Base-by-base conservation (phyloP, 2,888 invertebrate genomes). In the Crossocerus cetratus region DNA sequence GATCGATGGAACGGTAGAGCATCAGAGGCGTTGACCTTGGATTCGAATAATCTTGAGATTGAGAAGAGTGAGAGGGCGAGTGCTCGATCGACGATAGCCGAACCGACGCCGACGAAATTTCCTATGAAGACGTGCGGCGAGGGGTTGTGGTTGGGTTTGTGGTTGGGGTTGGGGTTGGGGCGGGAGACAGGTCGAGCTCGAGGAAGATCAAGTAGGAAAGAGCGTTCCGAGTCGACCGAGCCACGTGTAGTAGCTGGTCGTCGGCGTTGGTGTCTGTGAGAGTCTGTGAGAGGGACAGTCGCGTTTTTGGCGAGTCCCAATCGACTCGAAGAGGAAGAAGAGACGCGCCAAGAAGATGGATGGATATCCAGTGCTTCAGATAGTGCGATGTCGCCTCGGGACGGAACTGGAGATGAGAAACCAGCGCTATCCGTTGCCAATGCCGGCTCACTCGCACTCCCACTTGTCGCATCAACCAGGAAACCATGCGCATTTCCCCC, bases 301-400 rank as follows among this genome's bases (percentile, higher is more conserved):
- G 43, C 5, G 43, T 8, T 5, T 49, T 14, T 4, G 13, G 4
- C 14, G 14, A 49, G 49, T 49, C 49, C 16, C 3, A 49, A 49
- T 3, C 14, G 13, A 16, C 14, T 49, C 16, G 49, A 49, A 49
- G 49, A 16, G 32, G 11, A 32, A 32, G 3, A 14, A 16, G 14
- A 49, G 49, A 4, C n/a, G 16, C 23, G 23, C 8, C 8, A 8
- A 8, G 74, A 80, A 78, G 71, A 90, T 90, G 90, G 89, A 90
- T 76, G 87, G 88, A 22, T 88, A 88, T 74, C 90, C 90, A 63
- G 88, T 90, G 65, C 78, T 90, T 69, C 89, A 89, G 82, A 89
- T 90, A 74, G 88, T 90, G 72, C 87, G 90, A 44, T 90, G 89
- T 70, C 88, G 89, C 61, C 86, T 89, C 43, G 88, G 86, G 54